These are phyloP conservation scores for Branchinecta lynchi DNA, from an alignment of 1,140 invertebrate species.

Conservation along the genomic window DNA sequence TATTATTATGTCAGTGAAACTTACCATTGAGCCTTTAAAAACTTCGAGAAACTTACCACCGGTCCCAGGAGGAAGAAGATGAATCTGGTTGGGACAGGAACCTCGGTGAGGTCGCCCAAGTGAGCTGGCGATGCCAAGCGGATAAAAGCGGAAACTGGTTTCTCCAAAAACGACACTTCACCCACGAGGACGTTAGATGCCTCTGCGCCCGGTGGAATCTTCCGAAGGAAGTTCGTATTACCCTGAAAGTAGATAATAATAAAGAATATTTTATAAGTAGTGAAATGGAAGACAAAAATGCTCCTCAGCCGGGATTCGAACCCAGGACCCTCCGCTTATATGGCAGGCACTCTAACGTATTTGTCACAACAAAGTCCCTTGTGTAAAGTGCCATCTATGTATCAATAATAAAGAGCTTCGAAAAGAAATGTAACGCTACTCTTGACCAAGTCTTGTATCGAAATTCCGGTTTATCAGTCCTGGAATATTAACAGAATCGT, in stretches of 20 bases:
- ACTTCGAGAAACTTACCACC: constrained; percentile 17
- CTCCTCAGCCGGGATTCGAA: too few relatives aligned
- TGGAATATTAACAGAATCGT: too few relatives aligned
- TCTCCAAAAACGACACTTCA: constrained; percentile 27
- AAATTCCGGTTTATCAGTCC: too few relatives aligned
- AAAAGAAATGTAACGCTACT: too few relatives aligned
- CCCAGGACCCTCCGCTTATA: too few relatives aligned
- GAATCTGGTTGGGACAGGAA: constrained; percentile 30
- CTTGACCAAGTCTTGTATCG: too few relatives aligned
- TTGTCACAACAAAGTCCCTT: too few relatives aligned
- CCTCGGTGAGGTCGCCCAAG: constrained; percentile 30
- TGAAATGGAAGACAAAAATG: too few relatives aligned
- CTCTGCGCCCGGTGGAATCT: constrained; percentile 31
- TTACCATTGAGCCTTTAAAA: too few relatives aligned
- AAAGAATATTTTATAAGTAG: constrained; percentile 15
- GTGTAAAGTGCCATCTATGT: too few relatives aligned
- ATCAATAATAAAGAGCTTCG: too few relatives aligned
- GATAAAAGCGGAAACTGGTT: constrained; percentile 28
- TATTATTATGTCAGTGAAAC: too few relatives aligned
- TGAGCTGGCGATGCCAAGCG: constrained; percentile 25
- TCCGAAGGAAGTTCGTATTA: constrained; percentile 29
- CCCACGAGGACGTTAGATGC: constrained; percentile 31
- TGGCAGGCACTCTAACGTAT: constrained; percentile 1
- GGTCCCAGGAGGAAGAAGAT: constrained; percentile 30
- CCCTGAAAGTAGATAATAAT: constrained; percentile 17